Evolutionary conservation across 2,113 vertebrate species (phyloP), one percentile per base, ranked within the genome.

Genomic region (Scortum barcoo): DNA sequence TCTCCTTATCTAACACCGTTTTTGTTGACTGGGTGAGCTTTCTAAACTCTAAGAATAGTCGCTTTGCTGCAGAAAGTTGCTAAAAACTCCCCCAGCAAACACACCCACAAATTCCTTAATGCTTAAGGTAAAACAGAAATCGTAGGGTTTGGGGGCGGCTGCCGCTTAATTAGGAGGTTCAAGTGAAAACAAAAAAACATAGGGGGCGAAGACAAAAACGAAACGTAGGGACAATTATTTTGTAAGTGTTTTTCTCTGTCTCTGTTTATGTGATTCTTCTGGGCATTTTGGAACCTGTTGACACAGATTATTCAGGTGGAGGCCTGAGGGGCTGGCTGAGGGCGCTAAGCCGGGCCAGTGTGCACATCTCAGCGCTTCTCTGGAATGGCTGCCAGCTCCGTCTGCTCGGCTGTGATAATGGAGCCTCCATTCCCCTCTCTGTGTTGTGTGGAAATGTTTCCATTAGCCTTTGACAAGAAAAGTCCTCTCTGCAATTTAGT

Each of bases 381-480:
- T 89, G 81, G 88, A 92, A 94, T 92, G 91, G 93, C 94, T 95
- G 94, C 94, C 93, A 95, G 95, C 93, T 90, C 94, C 83, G 93
- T 95, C 95, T 95, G 95, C 93, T 93, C 78, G 80, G 91, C 94
- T 94, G 81, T 94, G 95, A 96, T 96, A 96, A 93, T 94, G 92
- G 92, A 95, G 91, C 89, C 89, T 88, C 91, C 92, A 81, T 88
- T 93, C 91, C 90, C 92, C 89, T 89, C 87, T 89, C 93, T 93
- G 90, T 93, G 93, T 93, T 93, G 91, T 92, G 94, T 91, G 92
- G 91, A 94, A 95, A 95, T 94, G 92, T 94, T 95, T 96, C 94
- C 95, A 95, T 96, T 95, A 95, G 94, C 95, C 93, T 93, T 91
- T 94, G 91, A 95, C 95, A 94, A 95, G 91, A 94, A 92, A 95